Evolutionary conservation across 2,888 invertebrate species (phyloP).

Genomic region (Mythimna pallens): DNA sequence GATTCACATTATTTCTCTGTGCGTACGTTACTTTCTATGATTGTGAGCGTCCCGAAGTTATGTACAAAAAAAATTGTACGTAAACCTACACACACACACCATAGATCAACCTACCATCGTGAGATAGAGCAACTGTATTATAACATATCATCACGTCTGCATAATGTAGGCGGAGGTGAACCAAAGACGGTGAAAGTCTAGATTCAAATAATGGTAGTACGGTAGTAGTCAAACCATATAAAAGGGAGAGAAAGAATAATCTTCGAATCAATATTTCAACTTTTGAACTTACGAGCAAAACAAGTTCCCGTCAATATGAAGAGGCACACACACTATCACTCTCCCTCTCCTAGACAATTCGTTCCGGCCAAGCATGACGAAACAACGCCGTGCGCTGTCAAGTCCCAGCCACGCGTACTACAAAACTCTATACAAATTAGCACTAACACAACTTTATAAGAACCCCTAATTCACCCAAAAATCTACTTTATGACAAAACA

Average conservation of each 20-base stretch:
- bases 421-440: constrained; percentile 76
- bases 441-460: constrained; percentile 55
- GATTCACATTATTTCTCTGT: too few relatives aligned
- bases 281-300: constrained; percentile 28
- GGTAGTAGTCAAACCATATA: too few relatives aligned
- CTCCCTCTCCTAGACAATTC: constrained; percentile 84
- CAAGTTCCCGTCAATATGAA: constrained; percentile 20
- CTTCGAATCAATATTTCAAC: not conserved
- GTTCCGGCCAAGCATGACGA: constrained; percentile 88
- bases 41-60: too few relatives aligned
- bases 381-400: constrained; percentile 82
- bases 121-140: not conserved
- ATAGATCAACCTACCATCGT: too few relatives aligned
- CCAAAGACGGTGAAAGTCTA: not conserved
- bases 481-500: constrained; percentile 44
- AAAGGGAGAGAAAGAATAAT: not conserved
- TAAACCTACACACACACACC: too few relatives aligned
- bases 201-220: not conserved
- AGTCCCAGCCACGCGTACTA: constrained; percentile 83
- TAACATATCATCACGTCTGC: not conserved
- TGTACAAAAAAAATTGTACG: too few relatives aligned
- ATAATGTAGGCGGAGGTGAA: not conserved
- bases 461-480: constrained; percentile 38
- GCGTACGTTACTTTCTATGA: too few relatives aligned
- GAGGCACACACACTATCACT: constrained; percentile 56